A percentile compares a stretch with the other conserved stretches of the same genome.
phyloP scores from a whole-genome alignment of 30 jellyfish, hydroid and myxozoan genomes.

The Chrysaora quinquecirrha region DNA sequence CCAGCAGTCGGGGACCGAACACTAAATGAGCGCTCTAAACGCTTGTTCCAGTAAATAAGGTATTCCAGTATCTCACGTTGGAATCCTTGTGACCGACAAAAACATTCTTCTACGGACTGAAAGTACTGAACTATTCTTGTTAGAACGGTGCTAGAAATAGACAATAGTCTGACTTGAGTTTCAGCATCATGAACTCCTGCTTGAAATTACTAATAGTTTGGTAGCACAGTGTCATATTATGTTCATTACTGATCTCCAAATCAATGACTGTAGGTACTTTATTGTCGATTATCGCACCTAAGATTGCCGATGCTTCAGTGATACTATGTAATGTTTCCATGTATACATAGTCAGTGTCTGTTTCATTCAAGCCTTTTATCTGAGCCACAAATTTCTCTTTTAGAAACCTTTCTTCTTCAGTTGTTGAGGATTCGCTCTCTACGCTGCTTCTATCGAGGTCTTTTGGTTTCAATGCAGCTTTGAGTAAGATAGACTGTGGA shows the following conservation, averaged over 20 bases:
- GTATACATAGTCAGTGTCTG: constrained; percentile 66
- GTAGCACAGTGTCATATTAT: constrained; percentile 63
- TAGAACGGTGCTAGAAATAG: constrained; percentile 66
- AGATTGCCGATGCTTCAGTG: constrained; percentile 45
- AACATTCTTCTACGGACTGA: too few relatives aligned
- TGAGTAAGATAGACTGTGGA: constrained; percentile 61
- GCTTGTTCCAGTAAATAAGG: too few relatives aligned
- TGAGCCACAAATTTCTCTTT: constrained; percentile 59
- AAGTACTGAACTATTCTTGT: too few relatives aligned
- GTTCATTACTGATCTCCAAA: constrained; percentile 40
- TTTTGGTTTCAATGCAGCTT: constrained; percentile 34
- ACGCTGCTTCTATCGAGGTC: constrained; percentile 40
- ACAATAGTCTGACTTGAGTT: constrained; percentile 64
- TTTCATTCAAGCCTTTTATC: constrained; percentile 45
- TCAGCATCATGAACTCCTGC: constrained; percentile 84
- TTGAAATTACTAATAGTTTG: constrained; percentile 68
- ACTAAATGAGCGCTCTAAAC: too few relatives aligned
- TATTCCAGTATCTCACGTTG: too few relatives aligned
- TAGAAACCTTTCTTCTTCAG: constrained; percentile 51
- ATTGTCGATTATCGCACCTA: constrained; percentile 39
- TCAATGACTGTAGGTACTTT: constrained; percentile 74
- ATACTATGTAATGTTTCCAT: constrained; percentile 66
- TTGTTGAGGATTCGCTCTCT: constrained; percentile 28
- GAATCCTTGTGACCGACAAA: too few relatives aligned
- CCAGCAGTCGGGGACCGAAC: too few relatives aligned